Evolutionary conservation across 2,113 vertebrate genomes (phyloP), one percentile per base, ranked within the genome.

Genomic region (Artemisiospiza belli): DNA sequence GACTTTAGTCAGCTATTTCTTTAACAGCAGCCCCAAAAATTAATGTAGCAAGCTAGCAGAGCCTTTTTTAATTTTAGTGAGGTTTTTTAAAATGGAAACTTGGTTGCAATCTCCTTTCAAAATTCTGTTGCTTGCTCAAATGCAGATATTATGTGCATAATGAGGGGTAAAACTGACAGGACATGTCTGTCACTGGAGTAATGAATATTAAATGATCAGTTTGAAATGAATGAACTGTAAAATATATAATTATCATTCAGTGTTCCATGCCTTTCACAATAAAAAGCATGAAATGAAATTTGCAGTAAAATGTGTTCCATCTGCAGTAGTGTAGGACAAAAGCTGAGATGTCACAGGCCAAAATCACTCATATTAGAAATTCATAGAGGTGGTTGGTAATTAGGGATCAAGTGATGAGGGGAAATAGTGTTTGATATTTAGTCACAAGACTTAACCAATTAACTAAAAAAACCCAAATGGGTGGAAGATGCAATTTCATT

Each of bases 251-350:
- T 97, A 95, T 83, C 76, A 35, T 92, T 92, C 62, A 51, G 94
- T 79, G 67, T 96, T 93, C 91, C 63, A 59, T 96, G 92, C 67
- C 62, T 95, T 97, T 97, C 89, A 78, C 82, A 94, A 97, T 96
- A 96, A 94, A 96, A 97, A 87, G 73, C 79, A 69, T 97, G 91
- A 97, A 97, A 97, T 97, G 79, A 94, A 97, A 97, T 97, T 96
- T 93, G 51, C 69, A 93, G 55, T 95, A 93, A 97, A 97, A 87
- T 91, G 25, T 82, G 83, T 96, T 81, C 47, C 51, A 92, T 94
- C 95, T 97, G 76, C 72, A 93, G 12, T 68, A 64, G 22, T 94
- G 64, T 64, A 90, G 93, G 95, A 97, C 55, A 95, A 95, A 93
- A 96, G 83, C 62, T 96, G 79, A 75, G 96, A 94, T 77, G 79